Evolutionary conservation across 2,113 vertebrate species (phyloP).

Genomic region (Noturus placidus): DNA sequence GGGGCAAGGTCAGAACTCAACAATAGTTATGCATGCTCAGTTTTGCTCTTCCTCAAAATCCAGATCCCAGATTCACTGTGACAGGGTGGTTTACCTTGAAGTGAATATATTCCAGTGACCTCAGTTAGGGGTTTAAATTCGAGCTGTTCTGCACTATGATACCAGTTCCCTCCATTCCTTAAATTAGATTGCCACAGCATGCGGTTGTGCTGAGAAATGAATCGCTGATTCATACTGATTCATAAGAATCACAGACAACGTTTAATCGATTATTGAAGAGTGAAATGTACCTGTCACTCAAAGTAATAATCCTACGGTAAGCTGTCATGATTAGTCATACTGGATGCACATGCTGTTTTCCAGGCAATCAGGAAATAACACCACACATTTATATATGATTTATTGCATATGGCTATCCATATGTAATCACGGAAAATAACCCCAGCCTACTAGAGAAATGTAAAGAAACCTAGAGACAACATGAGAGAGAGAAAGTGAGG

Average conservation of each 20-base stretch:
- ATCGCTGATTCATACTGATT: background rate
- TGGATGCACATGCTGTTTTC: conserved; percentile 6
- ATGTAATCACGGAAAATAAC: conserved; percentile 5
- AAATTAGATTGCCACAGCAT: background rate
- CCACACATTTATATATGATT: background rate
- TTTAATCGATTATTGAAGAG: background rate
- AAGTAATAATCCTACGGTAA: conserved; percentile 9
- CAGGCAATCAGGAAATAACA: background rate
- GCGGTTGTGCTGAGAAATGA: background rate
- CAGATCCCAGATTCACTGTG: background rate
- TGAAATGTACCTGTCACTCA: conserved; percentile 16
- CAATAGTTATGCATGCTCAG: background rate
- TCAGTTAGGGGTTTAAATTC: background rate
- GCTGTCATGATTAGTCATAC: background rate
- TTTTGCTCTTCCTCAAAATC: conserved; percentile 7
- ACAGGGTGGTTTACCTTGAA: conserved; percentile 3
- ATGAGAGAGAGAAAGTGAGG: background rate
- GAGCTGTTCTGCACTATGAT: conserved; percentile 2
- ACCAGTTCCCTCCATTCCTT: background rate
- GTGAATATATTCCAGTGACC: background rate
- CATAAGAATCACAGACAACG: background rate
- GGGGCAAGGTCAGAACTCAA: conserved; percentile 12
- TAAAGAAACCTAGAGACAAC: background rate
- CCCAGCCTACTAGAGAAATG: background rate
- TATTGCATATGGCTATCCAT: background rate